phyloP scores from a whole-genome alignment of 2,797 vertebrate genomes.

The Gobionotothen gibberifrons region DNA sequence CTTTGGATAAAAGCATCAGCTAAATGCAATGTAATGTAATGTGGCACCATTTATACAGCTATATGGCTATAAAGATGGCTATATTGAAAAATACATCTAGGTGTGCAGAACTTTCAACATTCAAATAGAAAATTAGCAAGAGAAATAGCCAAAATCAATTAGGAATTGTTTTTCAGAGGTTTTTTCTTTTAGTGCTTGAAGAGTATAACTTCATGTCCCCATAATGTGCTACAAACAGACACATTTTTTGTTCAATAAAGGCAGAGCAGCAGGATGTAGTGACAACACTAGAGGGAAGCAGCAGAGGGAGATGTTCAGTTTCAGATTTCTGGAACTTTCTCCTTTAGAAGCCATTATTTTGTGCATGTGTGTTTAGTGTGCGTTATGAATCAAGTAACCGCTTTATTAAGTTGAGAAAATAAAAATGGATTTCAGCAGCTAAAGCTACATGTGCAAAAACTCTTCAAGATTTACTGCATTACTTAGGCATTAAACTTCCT shows the following conservation, averaged over 20 bases:
- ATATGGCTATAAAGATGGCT: too few species aligned
- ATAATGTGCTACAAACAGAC: constrained; percentile 1
- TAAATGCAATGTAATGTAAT: too few species aligned
- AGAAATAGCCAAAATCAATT: not conserved
- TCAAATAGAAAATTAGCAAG: not conserved
- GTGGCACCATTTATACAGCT: too few species aligned
- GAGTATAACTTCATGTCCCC: not conserved
- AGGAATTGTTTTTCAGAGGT: too few species aligned
- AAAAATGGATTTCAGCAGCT: constrained; percentile 14
- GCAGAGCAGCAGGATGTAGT: constrained; percentile 35
- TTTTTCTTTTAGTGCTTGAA: not conserved
- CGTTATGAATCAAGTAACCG: constrained; percentile 15
- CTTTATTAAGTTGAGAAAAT: constrained; percentile 17
- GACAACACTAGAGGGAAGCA: constrained; percentile 67
- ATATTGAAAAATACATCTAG: not conserved
- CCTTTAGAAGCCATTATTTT: constrained; percentile 14
- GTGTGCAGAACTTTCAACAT: not conserved
- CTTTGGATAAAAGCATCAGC: too few species aligned
- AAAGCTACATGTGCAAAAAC: constrained; percentile 10
- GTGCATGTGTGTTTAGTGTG: not conserved
- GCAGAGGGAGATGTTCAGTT: constrained; percentile 7
- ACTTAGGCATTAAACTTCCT: constrained; percentile 28
- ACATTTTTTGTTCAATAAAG: not conserved
- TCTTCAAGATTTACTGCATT: constrained; percentile 30
- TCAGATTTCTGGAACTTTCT: constrained; percentile 40